phyloP scores from a whole-genome alignment of 2,113 vertebrate genomes.

The cat (Felis catus) region DNA sequence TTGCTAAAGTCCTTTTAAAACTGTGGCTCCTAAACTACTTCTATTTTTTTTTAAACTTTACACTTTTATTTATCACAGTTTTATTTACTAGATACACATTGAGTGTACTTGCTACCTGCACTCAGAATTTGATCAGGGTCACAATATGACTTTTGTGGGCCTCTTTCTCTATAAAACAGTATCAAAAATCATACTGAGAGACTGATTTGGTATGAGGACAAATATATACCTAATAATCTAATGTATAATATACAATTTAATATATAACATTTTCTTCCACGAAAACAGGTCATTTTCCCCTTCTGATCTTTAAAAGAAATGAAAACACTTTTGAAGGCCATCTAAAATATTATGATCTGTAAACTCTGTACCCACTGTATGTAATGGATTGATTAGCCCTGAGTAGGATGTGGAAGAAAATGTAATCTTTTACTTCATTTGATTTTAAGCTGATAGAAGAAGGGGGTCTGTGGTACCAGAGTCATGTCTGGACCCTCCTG shows the following conservation, averaged over 20 bases:
- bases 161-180: background rate
- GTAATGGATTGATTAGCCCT: background rate
- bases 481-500: background rate
- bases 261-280: background rate
- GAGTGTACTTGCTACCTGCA: background rate
- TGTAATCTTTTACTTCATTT: background rate
- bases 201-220: background rate
- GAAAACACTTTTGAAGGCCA: background rate
- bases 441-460: background rate
- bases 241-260: background rate
- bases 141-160: background rate
- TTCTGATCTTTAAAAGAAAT: conserved; percentile 1
- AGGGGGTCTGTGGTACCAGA: background rate
- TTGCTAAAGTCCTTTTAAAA: conserved; percentile 41
- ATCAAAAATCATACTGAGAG: background rate
- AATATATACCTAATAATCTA: background rate
- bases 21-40: background rate
- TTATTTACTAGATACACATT: background rate
- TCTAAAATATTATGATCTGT: background rate
- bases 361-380: background rate
- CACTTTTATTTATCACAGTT: background rate
- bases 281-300: background rate
- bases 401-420: background rate
- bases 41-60: background rate
- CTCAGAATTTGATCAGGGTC: background rate